A percentile compares a stretch with the other conserved stretches of the same genome.
Conservation (phyloP, 2,888 invertebrate species). For the Ophraella communa region DNA sequence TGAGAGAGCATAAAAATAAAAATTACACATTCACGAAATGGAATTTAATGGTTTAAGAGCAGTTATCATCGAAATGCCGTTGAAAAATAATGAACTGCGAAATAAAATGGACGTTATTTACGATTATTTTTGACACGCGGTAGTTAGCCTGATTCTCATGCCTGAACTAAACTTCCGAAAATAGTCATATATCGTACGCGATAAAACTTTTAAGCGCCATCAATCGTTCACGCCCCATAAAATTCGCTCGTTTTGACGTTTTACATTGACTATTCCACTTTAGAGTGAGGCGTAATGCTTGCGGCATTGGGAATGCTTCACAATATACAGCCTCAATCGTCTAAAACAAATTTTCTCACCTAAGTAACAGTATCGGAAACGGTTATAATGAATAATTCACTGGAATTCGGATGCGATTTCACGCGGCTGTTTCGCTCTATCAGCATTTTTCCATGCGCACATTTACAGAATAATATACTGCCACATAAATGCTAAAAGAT, state of each 20-base stretch:
- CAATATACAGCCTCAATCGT: slow-evolving; percentile 24
- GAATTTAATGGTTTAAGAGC: slow-evolving; percentile 11
- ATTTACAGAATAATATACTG: no score
- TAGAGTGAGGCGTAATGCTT: slow-evolving; percentile 27
- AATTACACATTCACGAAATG: not conserved
- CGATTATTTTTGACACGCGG: slow-evolving; percentile 18
- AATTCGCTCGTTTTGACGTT: slow-evolving; percentile 36
- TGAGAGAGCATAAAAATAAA: not conserved
- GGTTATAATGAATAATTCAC: not conserved
- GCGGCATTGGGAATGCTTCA: slow-evolving; percentile 12
- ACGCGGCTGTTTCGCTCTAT: not conserved
- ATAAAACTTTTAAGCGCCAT: slow-evolving; percentile 41
- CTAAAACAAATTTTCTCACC: slow-evolving; percentile 27
- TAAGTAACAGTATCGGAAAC: slow-evolving; percentile 4
- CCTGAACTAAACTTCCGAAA: slow-evolving; percentile 31
- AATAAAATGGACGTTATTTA: slow-evolving; percentile 27
- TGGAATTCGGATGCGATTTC: not conserved
- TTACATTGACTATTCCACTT: slow-evolving; percentile 36
- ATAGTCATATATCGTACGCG: slow-evolving; percentile 34
- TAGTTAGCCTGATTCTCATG: slow-evolving; percentile 30
- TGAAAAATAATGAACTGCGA: slow-evolving; percentile 24
- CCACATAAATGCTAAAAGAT: no score
- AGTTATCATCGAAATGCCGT: slow-evolving; percentile 19
- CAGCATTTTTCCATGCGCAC: not conserved
- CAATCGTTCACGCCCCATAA: slow-evolving; percentile 41